Evolutionary conservation across 2,797 vertebrate genomes (phyloP).

Genomic region (Sternotherus odoratus): DNA sequence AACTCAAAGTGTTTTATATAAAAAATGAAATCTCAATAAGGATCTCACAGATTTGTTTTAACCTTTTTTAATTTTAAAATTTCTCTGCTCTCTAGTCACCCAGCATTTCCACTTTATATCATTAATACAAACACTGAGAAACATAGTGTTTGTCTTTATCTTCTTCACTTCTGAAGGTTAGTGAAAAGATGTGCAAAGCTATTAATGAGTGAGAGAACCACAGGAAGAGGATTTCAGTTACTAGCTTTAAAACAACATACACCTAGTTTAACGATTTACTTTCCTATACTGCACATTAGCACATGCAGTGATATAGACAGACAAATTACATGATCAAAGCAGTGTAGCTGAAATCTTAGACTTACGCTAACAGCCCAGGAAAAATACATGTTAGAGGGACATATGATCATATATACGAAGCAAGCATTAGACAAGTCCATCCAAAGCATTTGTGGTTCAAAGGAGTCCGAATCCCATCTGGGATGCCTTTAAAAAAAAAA

Average conservation of each 20-base stretch:
- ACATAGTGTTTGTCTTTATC: background rate
- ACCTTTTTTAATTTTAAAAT: background rate
- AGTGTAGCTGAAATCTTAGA: background rate
- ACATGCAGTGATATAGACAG: background rate
- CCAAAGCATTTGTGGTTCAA: background rate
- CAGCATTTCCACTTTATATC: background rate
- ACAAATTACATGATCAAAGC: background rate
- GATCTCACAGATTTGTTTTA: background rate
- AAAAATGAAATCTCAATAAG: conserved; percentile 15
- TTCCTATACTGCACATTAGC: background rate
- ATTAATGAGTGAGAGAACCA: background rate
- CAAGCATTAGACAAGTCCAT: background rate
- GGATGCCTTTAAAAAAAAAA: too few relatives aligned
- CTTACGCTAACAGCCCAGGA: too few relatives aligned
- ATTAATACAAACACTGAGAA: background rate
- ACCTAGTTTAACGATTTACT: background rate
- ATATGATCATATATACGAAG: background rate
- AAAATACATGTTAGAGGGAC: background rate
- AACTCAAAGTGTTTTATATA: conserved; percentile 3
- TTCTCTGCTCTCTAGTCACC: background rate
- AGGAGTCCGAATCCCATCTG: background rate
- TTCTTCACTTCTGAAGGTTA: background rate
- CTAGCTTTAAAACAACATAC: background rate
- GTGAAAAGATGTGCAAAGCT: background rate
- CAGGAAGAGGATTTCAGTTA: background rate